Evolutionary conservation across 2,113 vertebrate species (phyloP).

Genomic region (Euleptes europaea): DNA sequence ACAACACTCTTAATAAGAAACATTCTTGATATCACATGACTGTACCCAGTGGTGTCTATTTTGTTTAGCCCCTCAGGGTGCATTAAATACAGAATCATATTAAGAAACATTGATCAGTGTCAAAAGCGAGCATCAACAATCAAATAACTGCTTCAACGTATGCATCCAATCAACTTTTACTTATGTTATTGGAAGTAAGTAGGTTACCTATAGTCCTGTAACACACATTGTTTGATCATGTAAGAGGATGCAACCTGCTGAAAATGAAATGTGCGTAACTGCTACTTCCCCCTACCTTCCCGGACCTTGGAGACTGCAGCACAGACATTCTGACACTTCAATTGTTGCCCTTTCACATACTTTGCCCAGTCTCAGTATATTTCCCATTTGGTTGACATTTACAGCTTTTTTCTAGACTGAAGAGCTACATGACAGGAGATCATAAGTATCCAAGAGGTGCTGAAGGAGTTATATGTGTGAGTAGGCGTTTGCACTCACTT

Average conservation of each 20-base stretch:
- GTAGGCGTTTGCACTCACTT: no score
- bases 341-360: background rate
- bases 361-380: background rate
- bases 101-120: background rate
- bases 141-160: no score
- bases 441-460: no score
- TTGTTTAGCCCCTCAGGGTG: slow-evolving; percentile 10
- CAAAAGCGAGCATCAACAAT: no score
- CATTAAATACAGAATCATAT: background rate
- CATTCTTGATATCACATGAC: background rate
- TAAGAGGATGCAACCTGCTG: background rate
- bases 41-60: slow-evolving; percentile 7
- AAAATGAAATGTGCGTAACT: background rate
- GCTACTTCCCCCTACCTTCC: no score
- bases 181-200: background rate
- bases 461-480: no score
- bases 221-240: no score
- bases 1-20: slow-evolving; percentile 40
- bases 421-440: background rate
- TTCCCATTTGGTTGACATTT: background rate
- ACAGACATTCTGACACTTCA: background rate
- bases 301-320: background rate
- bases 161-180: background rate
- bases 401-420: background rate
- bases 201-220: no score